Percentiles rank a stretch among this genome's conserved stretches.
Conservation (phyloP, 2,888 invertebrate species). For the Eustalomyia histrio region DNA sequence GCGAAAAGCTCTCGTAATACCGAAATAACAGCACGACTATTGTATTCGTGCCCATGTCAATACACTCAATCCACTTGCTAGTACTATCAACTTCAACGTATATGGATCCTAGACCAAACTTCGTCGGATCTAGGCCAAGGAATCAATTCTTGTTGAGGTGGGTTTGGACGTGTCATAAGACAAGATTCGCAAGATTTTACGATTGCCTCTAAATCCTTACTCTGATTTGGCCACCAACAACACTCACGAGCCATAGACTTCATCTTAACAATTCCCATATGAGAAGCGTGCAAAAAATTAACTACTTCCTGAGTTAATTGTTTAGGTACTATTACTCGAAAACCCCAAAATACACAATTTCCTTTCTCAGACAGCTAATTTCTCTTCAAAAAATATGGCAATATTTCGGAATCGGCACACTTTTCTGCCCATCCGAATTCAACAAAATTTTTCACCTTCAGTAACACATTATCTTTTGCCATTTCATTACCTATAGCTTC, state of each 20-base stretch:
- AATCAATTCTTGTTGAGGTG: too few species aligned
- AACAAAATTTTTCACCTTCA: neutral
- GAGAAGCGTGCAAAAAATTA: slow-evolving; percentile 44
- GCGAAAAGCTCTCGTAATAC: slow-evolving; percentile 62
- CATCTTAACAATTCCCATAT: slow-evolving; percentile 65
- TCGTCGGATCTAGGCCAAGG: slow-evolving; percentile 39
- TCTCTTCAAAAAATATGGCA: slow-evolving; percentile 10
- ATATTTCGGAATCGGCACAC: slow-evolving; percentile 3
- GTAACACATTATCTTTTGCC: neutral
- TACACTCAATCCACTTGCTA: slow-evolving; percentile 67
- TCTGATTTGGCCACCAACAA: slow-evolving; percentile 68
- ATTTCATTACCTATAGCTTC: neutral
- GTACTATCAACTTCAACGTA: slow-evolving; percentile 65
- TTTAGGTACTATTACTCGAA: slow-evolving; percentile 24
- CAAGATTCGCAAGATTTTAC: slow-evolving; percentile 57
- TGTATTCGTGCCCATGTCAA: too few species aligned
- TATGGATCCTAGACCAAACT: slow-evolving; percentile 37
- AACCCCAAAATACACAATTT: slow-evolving; percentile 47
- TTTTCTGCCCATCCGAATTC: slow-evolving; percentile 2
- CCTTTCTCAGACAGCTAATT: slow-evolving; percentile 1
- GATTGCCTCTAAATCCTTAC: slow-evolving; percentile 66
- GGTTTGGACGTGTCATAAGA: slow-evolving; percentile 34
- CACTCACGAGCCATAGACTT: slow-evolving; percentile 64
- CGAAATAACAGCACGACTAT: slow-evolving; percentile 35
- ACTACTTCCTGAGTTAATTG: neutral